phyloP scores from a whole-genome alignment of 2,113 vertebrate genomes.

The Periophthalmodon schlosseri region DNA sequence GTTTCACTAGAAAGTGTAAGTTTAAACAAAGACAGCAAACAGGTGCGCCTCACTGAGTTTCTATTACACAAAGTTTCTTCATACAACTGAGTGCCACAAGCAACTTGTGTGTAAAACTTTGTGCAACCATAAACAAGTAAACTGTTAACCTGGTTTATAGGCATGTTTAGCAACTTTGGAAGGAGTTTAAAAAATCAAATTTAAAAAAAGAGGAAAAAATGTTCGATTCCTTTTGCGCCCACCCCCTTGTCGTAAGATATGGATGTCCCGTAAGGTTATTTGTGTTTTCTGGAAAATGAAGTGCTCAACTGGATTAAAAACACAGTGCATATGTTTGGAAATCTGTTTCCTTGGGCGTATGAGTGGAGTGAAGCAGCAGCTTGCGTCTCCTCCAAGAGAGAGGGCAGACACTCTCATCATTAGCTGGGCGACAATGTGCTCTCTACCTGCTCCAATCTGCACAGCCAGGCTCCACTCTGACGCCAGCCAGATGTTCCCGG shows the following conservation, averaged over 20 bases:
- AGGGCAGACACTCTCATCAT: constrained; percentile 84
- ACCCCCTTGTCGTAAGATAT: constrained; percentile 78
- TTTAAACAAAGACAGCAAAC: constrained; percentile 63
- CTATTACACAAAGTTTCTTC: constrained; percentile 60
- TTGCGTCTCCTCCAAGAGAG: constrained; percentile 76
- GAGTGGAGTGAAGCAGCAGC: constrained; percentile 76
- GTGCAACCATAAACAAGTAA: constrained; percentile 64
- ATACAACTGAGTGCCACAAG: constrained; percentile 53
- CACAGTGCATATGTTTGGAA: constrained; percentile 83
- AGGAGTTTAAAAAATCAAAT: constrained; percentile 61
- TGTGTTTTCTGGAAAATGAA: constrained; percentile 78
- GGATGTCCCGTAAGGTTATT: constrained; percentile 82
- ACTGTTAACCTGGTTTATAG: constrained; percentile 70
- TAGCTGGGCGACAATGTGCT: constrained; percentile 78
- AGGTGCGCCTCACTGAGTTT: constrained; percentile 51
- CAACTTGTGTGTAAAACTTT: constrained; percentile 65
- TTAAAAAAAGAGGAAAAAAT: constrained; percentile 74
- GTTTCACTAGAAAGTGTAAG: constrained; percentile 47
- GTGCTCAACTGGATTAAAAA: constrained; percentile 81
- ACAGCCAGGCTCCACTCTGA: constrained; percentile 75
- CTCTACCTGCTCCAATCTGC: constrained; percentile 82
- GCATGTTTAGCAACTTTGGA: constrained; percentile 69
- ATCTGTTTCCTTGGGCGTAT: constrained; percentile 81
- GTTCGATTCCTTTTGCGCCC: constrained; percentile 73
- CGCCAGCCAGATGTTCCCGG: constrained; percentile 82